Base-by-base conservation (phyloP, 2,888 invertebrate species). In the Serripes groenlandicus region DNA sequence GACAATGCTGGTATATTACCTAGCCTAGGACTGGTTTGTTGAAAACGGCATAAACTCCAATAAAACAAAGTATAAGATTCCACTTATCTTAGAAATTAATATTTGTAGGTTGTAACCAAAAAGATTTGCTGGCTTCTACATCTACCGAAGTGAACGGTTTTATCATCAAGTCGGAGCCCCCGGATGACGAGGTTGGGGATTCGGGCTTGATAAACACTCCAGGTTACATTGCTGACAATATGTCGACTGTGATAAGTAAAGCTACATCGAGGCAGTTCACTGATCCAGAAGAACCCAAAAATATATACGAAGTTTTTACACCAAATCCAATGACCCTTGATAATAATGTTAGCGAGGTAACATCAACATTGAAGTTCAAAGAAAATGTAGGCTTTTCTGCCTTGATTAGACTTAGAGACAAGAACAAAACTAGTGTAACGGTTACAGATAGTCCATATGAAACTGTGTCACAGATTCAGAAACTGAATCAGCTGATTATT, bases 291-390 rank as follows among this genome's bases (percentile, higher is more conserved):
- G 49, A 49, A 26, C 15, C 62, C 11, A 62, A 62, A 28, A 11
- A 42, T 66, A 37, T 66, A 15, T 66, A 66, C 21, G 42, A 35
- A 21, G 66, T 66, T 18, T 66, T 35, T 42, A 66, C 66, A 42
- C 56, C 56, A 2, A 56, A 56, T 26, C 66, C 66, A 42, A 11
- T 28, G 28, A 32, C 15, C 9, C 18, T 23, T 3, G 42, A 66
- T 0, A 23, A 42, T 11, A 37, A 23, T 23, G 66, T 35, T 5
- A 23, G 26, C 26, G 66, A 42, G n/a, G 28, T 66, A 26, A n/a
- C 35, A 28, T 35, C 66, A 18, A 21, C 37, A 42, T 66, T 37
- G 23, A 66, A 66, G 15, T 42, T 66, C 28, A 42, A 42, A 11
- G 66, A 66, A 42, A 42, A 66, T 37, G 23, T 32, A 26, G 23